These are phyloP conservation scores for Hirtodrosophila cameraria DNA, from an alignment of 2,888 invertebrate genomes.

Conservation along the genomic window DNA sequence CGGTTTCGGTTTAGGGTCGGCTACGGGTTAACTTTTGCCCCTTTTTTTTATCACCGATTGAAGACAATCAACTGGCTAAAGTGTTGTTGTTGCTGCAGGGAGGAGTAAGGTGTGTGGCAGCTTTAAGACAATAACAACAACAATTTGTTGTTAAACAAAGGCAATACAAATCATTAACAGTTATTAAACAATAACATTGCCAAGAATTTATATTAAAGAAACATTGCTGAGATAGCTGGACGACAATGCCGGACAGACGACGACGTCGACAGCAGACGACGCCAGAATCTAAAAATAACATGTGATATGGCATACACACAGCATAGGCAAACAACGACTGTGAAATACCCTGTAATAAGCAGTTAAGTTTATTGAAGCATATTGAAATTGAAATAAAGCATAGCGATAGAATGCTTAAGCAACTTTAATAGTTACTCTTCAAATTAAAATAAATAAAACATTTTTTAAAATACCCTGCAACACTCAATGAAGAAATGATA, in stretches of 20 bases:
- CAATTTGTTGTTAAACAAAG: conserved; percentile 51
- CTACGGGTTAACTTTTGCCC: conserved; percentile 32
- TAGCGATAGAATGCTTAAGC: too few species aligned
- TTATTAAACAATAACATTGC: conserved; percentile 69
- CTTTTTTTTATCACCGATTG: conserved; percentile 31
- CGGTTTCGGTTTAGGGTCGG: conserved; percentile 12
- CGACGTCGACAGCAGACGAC: too few species aligned
- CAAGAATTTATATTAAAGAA: conserved; percentile 46
- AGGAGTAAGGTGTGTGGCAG: not conserved
- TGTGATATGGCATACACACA: conserved; percentile 14
- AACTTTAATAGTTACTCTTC: too few species aligned
- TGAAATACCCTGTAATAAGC: conserved; percentile 22
- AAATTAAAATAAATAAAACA: too few species aligned
- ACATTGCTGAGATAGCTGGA: conserved; percentile 52
- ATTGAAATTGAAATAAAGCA: too few species aligned
- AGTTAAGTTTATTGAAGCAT: too few species aligned
- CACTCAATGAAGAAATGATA: too few species aligned
- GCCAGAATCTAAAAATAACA: conserved; percentile 63
- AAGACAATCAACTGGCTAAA: conserved; percentile 19
- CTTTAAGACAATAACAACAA: conserved; percentile 37
- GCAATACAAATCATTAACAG: conserved; percentile 69
- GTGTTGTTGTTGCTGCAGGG: conserved; percentile 1
- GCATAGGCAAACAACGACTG: conserved; percentile 1
- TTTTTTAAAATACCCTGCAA: too few species aligned
- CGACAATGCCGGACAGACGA: conserved; percentile 12